A percentile compares a stretch with the other conserved stretches of the same genome.
Evolutionary conservation across 2,113 vertebrate species (phyloP).

Genomic region (Stegostoma tigrinum): DNA sequence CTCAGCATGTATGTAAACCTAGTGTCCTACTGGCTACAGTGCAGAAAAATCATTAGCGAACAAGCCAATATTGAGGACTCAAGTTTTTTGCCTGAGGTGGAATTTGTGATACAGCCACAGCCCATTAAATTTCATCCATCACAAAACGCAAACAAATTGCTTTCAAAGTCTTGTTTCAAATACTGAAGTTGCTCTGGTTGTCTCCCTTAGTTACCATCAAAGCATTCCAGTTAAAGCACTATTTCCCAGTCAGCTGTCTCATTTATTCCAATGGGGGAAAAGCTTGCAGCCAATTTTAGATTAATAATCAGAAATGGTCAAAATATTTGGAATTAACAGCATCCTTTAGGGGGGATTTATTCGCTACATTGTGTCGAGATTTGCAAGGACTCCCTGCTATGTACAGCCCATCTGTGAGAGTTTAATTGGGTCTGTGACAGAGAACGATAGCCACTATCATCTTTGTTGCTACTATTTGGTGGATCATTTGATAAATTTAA

Average conservation of each 20-base stretch:
- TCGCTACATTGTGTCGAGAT: neutral
- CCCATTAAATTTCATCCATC: neutral
- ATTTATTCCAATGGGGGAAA: neutral
- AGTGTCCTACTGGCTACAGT: neutral
- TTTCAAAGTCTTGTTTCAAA: neutral
- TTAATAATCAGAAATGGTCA: neutral
- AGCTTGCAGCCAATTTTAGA: neutral
- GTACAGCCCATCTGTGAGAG: neutral
- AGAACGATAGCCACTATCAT: neutral
- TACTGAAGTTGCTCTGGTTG: neutral
- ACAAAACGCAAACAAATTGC: neutral
- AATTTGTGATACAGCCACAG: neutral
- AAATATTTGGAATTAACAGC: neutral
- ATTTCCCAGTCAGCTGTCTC: neutral
- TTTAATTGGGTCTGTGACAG: neutral
- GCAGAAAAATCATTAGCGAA: neutral
- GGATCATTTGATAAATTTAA: neutral
- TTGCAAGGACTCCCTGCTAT: neutral
- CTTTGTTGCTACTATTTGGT: neutral
- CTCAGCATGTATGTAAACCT: neutral
- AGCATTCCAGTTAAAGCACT: neutral
- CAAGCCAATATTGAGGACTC: neutral
- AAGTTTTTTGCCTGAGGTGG: slow-evolving; percentile 18
- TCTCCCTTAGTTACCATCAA: neutral
- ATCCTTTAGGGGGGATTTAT: neutral